Evolutionary conservation across 2,113 vertebrate species (phyloP).

Genomic region (Anolis sagrei): DNA sequence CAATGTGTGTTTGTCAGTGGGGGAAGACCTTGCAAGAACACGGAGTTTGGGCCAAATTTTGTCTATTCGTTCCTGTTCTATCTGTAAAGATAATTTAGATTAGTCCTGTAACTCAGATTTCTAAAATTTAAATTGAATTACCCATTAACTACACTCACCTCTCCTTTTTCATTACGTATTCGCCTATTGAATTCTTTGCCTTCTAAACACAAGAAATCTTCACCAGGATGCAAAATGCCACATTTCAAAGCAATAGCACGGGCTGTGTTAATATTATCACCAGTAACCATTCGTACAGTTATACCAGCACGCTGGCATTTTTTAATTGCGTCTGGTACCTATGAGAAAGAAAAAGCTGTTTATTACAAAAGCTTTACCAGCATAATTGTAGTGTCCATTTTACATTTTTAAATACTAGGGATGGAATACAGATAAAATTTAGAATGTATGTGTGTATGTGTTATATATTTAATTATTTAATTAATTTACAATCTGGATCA

Average conservation of each 20-base stretch:
- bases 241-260: conserved; percentile 96
- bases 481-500: neutral
- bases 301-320: conserved; percentile 97
- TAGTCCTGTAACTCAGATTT: conserved; percentile 16
- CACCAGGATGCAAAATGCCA: conserved; percentile 93
- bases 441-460: no score
- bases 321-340: conserved; percentile 98
- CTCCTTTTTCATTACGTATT: conserved; percentile 99
- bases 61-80: conserved; percentile 98
- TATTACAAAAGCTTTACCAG: neutral
- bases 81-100: conserved; percentile 79
- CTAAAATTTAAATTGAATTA: neutral
- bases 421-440: neutral
- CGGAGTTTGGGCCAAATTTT: conserved; percentile 98
- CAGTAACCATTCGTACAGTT: conserved; percentile 98
- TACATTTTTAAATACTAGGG: neutral
- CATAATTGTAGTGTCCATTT: neutral
- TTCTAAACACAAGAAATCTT: conserved; percentile 96
- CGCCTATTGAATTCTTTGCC: conserved; percentile 98
- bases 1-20: conserved; percentile 97
- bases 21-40: conserved; percentile 97
- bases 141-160: conserved; percentile 76
- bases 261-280: conserved; percentile 98
- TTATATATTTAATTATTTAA: neutral
- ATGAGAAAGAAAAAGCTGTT: neutral